Base-by-base conservation (phyloP, 35 echinoderm and acorn worm genomes). In the Apostichopus japonicus region DNA sequence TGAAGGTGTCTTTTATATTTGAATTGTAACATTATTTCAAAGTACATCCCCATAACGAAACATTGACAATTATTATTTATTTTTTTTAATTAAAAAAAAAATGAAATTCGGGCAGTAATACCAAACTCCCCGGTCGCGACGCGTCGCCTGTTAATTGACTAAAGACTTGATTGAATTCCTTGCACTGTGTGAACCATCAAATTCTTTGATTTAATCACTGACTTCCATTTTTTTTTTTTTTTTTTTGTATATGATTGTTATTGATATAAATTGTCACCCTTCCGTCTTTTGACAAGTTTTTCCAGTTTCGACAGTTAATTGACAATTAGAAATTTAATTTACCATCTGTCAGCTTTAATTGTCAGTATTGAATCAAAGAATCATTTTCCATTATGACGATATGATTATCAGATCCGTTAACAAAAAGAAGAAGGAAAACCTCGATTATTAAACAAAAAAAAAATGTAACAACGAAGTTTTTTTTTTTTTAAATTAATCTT, bases 191-290 rank as follows among this genome's bases (percentile, higher is more conserved):
- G 63, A 67, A 67, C 63, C 9, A 67, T 19, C 11, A 19, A 15
- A 67, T 67, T 67, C 63, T 44, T 44, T 44, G 11, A 11, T 67
- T 67, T 67, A 67, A 67, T 67, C 63, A 67, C 8, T 10, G 63
- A 67, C 63, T 67, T 67, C 63, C 63, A 11, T 15, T 67, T 19
- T 67, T 1, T 44, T 44, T 44, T 44, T 4, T 15, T 67, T 19
- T 67, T 1, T 44, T 44, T 44, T 44, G 33, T 44, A 44, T 67
- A 19, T 19, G 63, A 67, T 15, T 67, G 63, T 67, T 67, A 67
- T 67, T 67, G 63, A 67, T 67, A 67, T 67, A 67, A 67, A 67
- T 67, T 67, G 63, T 67, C 63, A 67, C 63, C 63, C 63, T 67
- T 67, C 63, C 63, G 63, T 67, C 19, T 67, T 67, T 67, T 67